Percentiles rank a stretch among this genome's conserved stretches.
phyloP scores from a whole-genome alignment of 2,888 invertebrate species.

The Drosophila anomalata region DNA sequence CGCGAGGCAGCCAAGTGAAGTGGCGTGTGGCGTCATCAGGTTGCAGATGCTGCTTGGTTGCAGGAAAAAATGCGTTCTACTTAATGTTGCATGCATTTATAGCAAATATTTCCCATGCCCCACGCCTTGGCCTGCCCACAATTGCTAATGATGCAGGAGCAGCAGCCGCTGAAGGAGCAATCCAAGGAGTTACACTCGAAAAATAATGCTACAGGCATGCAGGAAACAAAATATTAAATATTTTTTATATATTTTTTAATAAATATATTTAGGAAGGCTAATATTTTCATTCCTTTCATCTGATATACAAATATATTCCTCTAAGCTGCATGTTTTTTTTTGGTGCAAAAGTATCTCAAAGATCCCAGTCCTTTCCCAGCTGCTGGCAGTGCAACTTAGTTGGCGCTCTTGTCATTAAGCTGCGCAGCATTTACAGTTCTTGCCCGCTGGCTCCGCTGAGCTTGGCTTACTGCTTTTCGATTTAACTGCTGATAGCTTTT shows the following conservation, averaged over 20 bases:
- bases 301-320: no score
- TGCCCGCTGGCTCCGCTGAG: slow-evolving; percentile 62
- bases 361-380: slow-evolving; percentile 24
- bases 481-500: slow-evolving; percentile 77
- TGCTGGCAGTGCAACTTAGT: slow-evolving; percentile 44
- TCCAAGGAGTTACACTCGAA: slow-evolving; percentile 22
- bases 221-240: neutral
- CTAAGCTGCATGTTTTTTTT: neutral
- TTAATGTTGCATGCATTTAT: slow-evolving; percentile 79
- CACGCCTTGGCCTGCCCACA: slow-evolving; percentile 63
- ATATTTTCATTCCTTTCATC: no score
- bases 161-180: slow-evolving; percentile 32
- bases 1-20: slow-evolving; percentile 67
- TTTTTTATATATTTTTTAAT: no score
- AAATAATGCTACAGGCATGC: neutral
- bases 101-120: slow-evolving; percentile 76
- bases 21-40: slow-evolving; percentile 68
- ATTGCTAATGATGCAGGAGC: slow-evolving; percentile 70
- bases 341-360: slow-evolving; percentile 16
- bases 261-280: no score
- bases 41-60: slow-evolving; percentile 35
- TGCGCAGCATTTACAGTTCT: slow-evolving; percentile 75
- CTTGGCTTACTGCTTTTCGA: slow-evolving; percentile 72
- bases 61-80: slow-evolving; percentile 73
- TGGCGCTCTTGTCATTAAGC: slow-evolving; percentile 74